Conservation (phyloP, 2,888 invertebrate genomes). For the Agapetus fuscipes region DNA sequence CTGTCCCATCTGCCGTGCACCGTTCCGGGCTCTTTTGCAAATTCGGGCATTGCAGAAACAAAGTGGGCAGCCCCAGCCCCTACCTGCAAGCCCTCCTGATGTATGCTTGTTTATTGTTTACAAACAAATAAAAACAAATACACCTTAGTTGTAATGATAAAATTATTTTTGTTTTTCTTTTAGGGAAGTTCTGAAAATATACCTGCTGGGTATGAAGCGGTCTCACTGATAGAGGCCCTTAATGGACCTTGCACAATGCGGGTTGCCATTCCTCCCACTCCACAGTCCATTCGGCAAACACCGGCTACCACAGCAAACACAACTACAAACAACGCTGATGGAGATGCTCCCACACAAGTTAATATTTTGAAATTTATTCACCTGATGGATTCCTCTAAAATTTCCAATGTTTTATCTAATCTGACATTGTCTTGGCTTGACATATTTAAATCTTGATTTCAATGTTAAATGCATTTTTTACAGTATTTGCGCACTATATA, state of each 20-base stretch:
- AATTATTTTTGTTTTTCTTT: background rate
- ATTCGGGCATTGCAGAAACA: conserved; percentile 85
- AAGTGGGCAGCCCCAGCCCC: conserved; percentile 37
- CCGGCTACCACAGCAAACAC: conserved; percentile 26
- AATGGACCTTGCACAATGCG: conserved; percentile 75
- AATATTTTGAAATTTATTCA: conserved; percentile 3
- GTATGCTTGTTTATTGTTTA: conserved; percentile 34
- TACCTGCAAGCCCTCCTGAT: conserved; percentile 52
- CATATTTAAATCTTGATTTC: background rate
- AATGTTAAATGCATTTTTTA: background rate
- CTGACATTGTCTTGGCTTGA: background rate
- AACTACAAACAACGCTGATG: conserved; percentile 36
- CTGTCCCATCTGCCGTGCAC: conserved; percentile 98
- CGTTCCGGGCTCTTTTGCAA: conserved; percentile 93
- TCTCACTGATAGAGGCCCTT: conserved; percentile 89
- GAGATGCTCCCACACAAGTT: conserved; percentile 51
- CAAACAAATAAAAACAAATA: background rate
- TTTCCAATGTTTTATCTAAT: background rate
- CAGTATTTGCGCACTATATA: too few species aligned
- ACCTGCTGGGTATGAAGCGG: conserved; percentile 88
- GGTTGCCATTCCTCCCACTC: conserved; percentile 31
- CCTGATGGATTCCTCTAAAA: background rate
- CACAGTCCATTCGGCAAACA: conserved; percentile 25
- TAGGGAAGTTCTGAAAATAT: conserved; percentile 72
- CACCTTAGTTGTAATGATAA: background rate